A percentile compares a stretch with the other conserved stretches of the same genome.
Conservation (phyloP, 2,113 vertebrate genomes). For the Tragulus kanchil region DNA sequence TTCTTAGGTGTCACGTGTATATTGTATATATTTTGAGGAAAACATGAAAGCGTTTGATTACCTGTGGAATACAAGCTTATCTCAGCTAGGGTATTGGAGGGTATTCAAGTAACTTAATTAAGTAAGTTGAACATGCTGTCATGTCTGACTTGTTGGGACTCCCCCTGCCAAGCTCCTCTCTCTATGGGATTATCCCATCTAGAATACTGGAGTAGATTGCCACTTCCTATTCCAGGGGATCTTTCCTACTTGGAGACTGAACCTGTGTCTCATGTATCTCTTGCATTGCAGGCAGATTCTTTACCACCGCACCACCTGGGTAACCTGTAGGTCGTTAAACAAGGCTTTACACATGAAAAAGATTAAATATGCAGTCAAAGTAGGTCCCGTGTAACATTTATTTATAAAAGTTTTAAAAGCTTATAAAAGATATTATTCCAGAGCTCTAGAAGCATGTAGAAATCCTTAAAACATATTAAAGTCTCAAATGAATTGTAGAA, state of each 20-base stretch:
- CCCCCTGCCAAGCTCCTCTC: not conserved
- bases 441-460: not conserved
- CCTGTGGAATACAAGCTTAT: not conserved
- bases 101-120: not conserved
- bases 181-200: not conserved
- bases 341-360: not conserved
- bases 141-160: not conserved
- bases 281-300: not conserved
- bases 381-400: no score
- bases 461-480: constrained; percentile 29
- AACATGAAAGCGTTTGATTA: not conserved
- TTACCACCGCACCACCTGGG: not conserved
- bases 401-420: no score
- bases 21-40: not conserved
- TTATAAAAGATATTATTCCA: not conserved
- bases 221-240: not conserved
- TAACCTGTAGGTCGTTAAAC: not conserved
- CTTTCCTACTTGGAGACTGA: not conserved
- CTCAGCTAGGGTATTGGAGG: not conserved
- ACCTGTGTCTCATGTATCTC: not conserved
- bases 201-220: not conserved
- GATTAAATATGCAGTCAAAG: not conserved
- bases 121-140: not conserved
- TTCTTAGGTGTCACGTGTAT: not conserved
- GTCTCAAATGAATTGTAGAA: no score